Evolutionary conservation across 2,888 invertebrate genomes (phyloP), one percentile per base, ranked within the genome.

Genomic region (Pogonocherus hispidulus): DNA sequence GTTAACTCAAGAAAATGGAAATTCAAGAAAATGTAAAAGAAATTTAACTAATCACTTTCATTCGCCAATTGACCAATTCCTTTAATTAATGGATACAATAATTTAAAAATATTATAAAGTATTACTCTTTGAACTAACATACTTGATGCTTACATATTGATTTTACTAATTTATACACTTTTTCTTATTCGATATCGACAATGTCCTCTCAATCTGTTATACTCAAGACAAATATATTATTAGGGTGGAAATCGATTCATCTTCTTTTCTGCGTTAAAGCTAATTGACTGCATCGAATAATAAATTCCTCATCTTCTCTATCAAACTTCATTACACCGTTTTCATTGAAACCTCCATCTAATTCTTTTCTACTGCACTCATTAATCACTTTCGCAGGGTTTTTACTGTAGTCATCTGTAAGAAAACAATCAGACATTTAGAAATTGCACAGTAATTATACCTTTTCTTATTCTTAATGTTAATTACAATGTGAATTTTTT

Each of bases 281-380:
- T 62, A 82, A 75, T 64, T 80, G 80, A 59, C 72, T 77, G 56
- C 81, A 81, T 32, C 72, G 69, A 57, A 82, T 66, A 60, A 79
- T 73, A 66, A 80, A 79, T 59, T 80, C 79, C 23, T 80, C 76
- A 19, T 77, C 77, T 46, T 73, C 66, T 20, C 41, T 66, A 23
- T 68, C 67, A 55, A 44, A 62, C 47, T 37, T 56, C 35, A 56
- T 67, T 56, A 37, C 37, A 6, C 51, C 41, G 23, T 57, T 64
- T 56, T 66, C 67, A 55, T 65, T 63, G 44, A 69, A 68, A 64
- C 59, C 66, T 49, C 64, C 51, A 65, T 74, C 65, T 60, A 67
- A 73, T 60, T 71, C 71, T 22, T 67, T 69, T 46, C 63, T 49
- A 18, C 56, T 52, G 14, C 41, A 41, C 20, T 62, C 70, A 68